Base-by-base conservation (phyloP, 2,113 vertebrate species). In the Syngnathus scovelli region DNA sequence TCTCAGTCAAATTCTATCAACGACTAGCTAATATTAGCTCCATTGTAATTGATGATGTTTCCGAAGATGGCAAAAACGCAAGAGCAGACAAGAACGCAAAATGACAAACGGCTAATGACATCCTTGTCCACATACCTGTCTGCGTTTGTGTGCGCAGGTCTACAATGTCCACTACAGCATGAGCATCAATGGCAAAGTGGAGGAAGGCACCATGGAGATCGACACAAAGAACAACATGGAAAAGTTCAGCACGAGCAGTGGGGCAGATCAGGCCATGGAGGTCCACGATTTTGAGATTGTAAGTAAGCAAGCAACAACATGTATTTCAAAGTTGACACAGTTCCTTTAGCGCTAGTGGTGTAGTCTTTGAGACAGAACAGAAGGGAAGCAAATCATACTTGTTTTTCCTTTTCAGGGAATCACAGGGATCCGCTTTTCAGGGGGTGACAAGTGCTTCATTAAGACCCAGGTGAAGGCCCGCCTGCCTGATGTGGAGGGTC, bases 141-240 rank as follows among this genome's bases (percentile, higher is more conserved):
- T 74, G 71, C 75, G 61, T 18, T 5, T 73, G 66, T 66, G 71
- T 75, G 65, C 58, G 39, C 48, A 98, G 96, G 92, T 97, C 81
- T 96, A 97, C 86, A 97, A 95, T 5, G 92, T 98, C 74, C 95
- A 96, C 90, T 98, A 98, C 61, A 97, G 92, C 70, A 95, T 98
- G 96, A 97, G 93, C 84, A 95, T 98, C 90, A 95, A 96, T 66
- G 96, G 96, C 55, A 96, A 95, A 84, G 90, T 96, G 71, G 94
- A 96, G 87, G 94, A 96, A 33, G 95, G 94, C 46, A 93, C 93
- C 0, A 94, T 97, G 96, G 94, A 98, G 91, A 95, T 97, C 75
- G 96, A 98, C 80, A 69, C 93, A 11, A 84, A 88, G 38, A 95
- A 94, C 80, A 98, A 98, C 83, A 79, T 94, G 73, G 95, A 98